A percentile compares a stretch with the other conserved stretches of the same genome.
These are phyloP conservation scores for Emydocephalus ijimae DNA, from an alignment of 2,113 vertebrate genomes.

Conservation along the genomic window DNA sequence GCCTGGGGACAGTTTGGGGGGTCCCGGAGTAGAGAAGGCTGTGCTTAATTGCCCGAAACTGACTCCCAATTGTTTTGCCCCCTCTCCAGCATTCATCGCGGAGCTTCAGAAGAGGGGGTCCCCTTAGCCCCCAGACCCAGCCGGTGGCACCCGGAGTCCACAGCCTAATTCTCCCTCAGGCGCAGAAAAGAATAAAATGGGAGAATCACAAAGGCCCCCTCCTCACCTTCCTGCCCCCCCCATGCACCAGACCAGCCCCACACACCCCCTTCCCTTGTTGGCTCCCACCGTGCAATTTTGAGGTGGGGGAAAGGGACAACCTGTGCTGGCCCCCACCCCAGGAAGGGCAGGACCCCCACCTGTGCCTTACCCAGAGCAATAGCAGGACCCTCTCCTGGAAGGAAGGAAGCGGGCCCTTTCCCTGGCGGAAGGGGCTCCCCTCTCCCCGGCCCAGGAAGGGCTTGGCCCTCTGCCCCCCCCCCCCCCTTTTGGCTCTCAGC, in stretches of 20 bases:
- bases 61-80: neutral
- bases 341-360: conserved; percentile 27
- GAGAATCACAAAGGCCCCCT: neutral
- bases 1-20: neutral
- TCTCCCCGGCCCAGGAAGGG: neutral
- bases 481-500: neutral
- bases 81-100: conserved; percentile 78
- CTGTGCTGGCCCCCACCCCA: neutral
- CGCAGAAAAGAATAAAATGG: neutral
- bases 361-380: conserved; percentile 40
- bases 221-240: neutral
- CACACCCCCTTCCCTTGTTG: neutral
- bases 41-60: fast-evolving
- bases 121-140: conserved; percentile 62
- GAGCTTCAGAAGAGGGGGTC: conserved; percentile 83
- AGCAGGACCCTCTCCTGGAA: neutral
- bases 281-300: conserved; percentile 28
- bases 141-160: neutral
- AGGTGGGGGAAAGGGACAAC: neutral
- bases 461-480: neutral
- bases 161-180: neutral
- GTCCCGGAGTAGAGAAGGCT: neutral
- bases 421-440: neutral
- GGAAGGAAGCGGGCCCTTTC: neutral
- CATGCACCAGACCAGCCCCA: neutral